These are phyloP conservation scores for Sicus ferrugineus DNA, from an alignment of 2,888 invertebrate species.

Conservation along the genomic window DNA sequence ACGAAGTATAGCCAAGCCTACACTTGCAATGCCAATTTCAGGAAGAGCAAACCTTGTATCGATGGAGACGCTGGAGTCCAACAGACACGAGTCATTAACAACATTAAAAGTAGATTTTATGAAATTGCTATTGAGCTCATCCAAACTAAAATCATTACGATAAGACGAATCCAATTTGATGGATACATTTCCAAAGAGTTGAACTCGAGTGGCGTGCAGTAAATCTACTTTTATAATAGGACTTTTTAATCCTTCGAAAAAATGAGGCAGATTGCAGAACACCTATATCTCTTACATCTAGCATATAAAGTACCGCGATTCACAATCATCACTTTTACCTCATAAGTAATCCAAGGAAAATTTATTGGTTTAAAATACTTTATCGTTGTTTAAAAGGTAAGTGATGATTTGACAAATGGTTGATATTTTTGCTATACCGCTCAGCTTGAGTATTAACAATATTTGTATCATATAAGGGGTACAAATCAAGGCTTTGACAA, in stretches of 20 bases:
- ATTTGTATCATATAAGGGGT: neutral
- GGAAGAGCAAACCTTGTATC: neutral
- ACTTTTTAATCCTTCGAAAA: neutral
- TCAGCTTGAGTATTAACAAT: neutral
- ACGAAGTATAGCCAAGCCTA: neutral
- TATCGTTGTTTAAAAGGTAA: neutral
- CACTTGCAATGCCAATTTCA: neutral
- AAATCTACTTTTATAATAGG: neutral
- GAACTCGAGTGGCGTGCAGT: neutral
- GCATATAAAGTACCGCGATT: neutral
- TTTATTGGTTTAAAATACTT: neutral
- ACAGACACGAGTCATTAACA: neutral
- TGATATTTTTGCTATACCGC: neutral
- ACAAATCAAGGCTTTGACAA: neutral
- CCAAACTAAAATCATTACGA: neutral
- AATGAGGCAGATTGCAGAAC: neutral
- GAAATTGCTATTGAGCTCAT: conserved; percentile 1
- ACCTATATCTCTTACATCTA: conserved; percentile 7
- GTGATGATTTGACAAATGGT: neutral
- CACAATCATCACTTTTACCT: neutral
- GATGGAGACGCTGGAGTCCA: neutral
- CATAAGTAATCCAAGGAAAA: neutral
- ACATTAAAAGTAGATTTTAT: neutral
- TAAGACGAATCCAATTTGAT: neutral
- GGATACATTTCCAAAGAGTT: neutral